These are phyloP conservation scores for Limosa lapponica DNA, from an alignment of 2,797 vertebrate genomes.

Conservation along the genomic window DNA sequence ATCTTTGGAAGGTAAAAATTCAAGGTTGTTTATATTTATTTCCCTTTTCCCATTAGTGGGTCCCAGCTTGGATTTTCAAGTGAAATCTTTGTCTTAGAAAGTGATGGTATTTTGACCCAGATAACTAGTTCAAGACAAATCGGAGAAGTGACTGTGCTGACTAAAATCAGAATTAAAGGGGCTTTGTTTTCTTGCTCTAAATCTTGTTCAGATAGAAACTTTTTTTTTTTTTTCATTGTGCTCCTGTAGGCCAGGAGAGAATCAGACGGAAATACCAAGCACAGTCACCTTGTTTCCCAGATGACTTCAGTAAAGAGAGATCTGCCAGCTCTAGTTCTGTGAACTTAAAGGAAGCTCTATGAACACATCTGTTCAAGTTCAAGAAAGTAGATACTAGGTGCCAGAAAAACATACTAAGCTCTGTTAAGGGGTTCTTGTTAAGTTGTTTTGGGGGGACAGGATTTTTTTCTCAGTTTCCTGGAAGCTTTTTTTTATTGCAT, in stretches of 20 bases:
- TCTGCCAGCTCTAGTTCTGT: background rate
- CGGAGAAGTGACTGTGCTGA: background rate
- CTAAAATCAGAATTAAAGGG: background rate
- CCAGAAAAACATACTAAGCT: background rate
- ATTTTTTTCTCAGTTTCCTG: background rate
- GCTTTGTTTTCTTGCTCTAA: background rate
- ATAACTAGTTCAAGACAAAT: background rate
- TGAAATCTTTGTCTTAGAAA: background rate
- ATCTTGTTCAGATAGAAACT: background rate
- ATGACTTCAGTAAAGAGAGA: background rate
- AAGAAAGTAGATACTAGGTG: background rate
- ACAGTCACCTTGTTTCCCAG: background rate
- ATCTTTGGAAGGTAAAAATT: background rate
- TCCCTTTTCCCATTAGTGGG: background rate
- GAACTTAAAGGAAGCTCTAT: background rate
- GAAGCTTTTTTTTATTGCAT: background rate
- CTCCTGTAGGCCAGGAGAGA: background rate
- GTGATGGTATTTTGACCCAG: background rate
- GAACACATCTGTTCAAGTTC: background rate
- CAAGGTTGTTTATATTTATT: background rate
- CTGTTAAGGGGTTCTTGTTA: background rate
- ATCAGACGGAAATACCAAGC: background rate
- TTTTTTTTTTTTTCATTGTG: background rate
- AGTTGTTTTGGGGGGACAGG: accelerated
- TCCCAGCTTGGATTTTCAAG: background rate